A percentile compares a stretch with the other conserved stretches of the same genome.
Conservation (phyloP, 1,140 invertebrate species). For the Hestina assimilis region DNA sequence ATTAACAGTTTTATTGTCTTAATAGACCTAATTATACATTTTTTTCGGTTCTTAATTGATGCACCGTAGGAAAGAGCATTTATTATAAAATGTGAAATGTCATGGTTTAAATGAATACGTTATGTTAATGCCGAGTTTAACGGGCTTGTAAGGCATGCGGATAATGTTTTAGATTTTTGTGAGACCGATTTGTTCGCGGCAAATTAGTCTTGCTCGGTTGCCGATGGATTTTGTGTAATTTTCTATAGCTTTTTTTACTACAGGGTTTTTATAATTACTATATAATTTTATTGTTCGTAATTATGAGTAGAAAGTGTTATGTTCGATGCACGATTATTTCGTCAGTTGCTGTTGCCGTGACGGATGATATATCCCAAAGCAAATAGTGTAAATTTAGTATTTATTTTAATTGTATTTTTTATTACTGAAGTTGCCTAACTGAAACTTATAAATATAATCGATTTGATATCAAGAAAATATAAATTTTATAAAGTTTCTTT, state of each 20-base stretch:
- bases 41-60: conserved; percentile 77
- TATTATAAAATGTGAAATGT: conserved; percentile 77
- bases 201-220: conserved; percentile 71
- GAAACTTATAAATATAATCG: background rate
- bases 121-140: conserved; percentile 73
- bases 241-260: conserved; percentile 50
- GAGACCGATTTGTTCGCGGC: conserved; percentile 68
- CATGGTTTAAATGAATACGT: conserved; percentile 75
- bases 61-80: conserved; percentile 69
- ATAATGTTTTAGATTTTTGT: conserved; percentile 64
- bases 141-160: conserved; percentile 59
- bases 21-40: conserved; percentile 77
- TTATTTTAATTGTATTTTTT: conserved; percentile 14
- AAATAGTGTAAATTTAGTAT: conserved; percentile 19
- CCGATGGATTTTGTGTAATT: conserved; percentile 65
- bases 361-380: conserved; percentile 19
- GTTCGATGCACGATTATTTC: conserved; percentile 30
- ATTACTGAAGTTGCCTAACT: conserved; percentile 2
- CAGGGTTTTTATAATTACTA: conserved; percentile 40
- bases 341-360: conserved; percentile 28
- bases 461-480: too few species aligned
- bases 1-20: conserved; percentile 78
- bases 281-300: conserved; percentile 65
- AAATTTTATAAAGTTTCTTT: too few species aligned
- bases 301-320: conserved; percentile 56